Base-by-base conservation (phyloP, 2,888 invertebrate species). In the Drosophila paranaensis region DNA sequence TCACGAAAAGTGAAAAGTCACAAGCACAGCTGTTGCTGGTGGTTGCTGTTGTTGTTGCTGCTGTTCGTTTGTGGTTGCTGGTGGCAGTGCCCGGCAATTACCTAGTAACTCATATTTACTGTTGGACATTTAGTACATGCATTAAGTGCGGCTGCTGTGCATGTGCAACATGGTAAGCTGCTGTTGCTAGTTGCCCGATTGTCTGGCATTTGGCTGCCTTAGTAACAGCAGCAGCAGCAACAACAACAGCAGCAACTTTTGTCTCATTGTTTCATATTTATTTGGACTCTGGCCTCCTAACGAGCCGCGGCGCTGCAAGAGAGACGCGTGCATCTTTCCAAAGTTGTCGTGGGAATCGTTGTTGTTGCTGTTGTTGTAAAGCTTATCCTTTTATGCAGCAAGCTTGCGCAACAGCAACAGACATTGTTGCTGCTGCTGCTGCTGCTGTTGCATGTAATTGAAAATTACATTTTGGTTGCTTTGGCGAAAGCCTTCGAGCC, bases 31-130 rank as follows among this genome's bases (percentile, higher is more conserved):
- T 65, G 71, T 57, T 80, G 80, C 79, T 50, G 2, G 20, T 20
- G 20, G 20, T 20, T 20, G 20, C 2, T 20, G 20, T 20, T 20
- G 20, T 20, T 20, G 13, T 2, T n/a, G 30, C 60, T 50, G 70
- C 53, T 50, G 56, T 6, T 54, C 66, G 20, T 20, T 20, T 20
- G 66, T 20, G 64, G 64, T 25, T 65, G 60, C 51, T 65, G 40
- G 71, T 71, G 66, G 73, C 77, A 80, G 79, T 74, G 79, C 82
- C 74, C 81, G 74, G 84, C 85, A 86, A 86, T 86, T 86, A 86
- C 85, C 89, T 89, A 86, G 72, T 86, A 89, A 86, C 85, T 86
- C 88, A 88, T 81, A 87, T 90, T 88, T 88, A 84, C 88, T 66
- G 82, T 84, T 79, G 73, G 84, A 87, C 84, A 84, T 84, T 84